A percentile compares a stretch with the other conserved stretches of the same genome.
phyloP scores from a whole-genome alignment of 1,140 invertebrate species.

The Littorina saxatilis region DNA sequence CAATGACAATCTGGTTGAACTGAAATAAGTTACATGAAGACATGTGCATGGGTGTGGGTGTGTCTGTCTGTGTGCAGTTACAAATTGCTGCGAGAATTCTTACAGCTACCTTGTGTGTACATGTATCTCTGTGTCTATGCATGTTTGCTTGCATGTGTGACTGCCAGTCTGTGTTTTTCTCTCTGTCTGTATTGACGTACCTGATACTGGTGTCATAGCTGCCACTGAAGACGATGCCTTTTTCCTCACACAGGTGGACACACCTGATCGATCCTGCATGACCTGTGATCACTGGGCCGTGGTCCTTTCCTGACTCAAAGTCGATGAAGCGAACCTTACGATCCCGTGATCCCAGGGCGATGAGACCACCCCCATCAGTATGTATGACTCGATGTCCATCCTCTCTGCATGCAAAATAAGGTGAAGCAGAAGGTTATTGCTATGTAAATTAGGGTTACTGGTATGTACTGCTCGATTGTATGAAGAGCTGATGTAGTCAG shows the following conservation, averaged over 20 bases:
- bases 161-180: not conserved
- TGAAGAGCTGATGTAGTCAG: too few relatives aligned
- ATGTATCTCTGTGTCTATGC: not conserved
- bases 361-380: conserved; percentile 70
- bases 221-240: conserved; percentile 71
- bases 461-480: too few relatives aligned
- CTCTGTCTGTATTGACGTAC: conserved; percentile 43
- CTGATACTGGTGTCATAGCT: conserved; percentile 76
- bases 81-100: too few relatives aligned
- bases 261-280: conserved; percentile 74
- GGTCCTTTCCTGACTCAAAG: conserved; percentile 64
- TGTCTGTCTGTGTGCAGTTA: too few relatives aligned
- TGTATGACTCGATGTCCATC: conserved; percentile 71
- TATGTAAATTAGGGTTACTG: too few relatives aligned
- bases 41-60: not conserved
- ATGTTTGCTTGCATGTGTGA: not conserved
- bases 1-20: too few relatives aligned
- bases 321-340: conserved; percentile 72
- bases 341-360: conserved; percentile 71
- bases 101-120: not conserved
- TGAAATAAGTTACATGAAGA: not conserved
- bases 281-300: conserved; percentile 67
- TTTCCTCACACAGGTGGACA: conserved; percentile 65
- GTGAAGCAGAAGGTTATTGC: not conserved
- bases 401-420: conserved; percentile 50